Evolutionary conservation across 2,113 vertebrate genomes (phyloP).

Genomic region (Pogonocichla stellata): DNA sequence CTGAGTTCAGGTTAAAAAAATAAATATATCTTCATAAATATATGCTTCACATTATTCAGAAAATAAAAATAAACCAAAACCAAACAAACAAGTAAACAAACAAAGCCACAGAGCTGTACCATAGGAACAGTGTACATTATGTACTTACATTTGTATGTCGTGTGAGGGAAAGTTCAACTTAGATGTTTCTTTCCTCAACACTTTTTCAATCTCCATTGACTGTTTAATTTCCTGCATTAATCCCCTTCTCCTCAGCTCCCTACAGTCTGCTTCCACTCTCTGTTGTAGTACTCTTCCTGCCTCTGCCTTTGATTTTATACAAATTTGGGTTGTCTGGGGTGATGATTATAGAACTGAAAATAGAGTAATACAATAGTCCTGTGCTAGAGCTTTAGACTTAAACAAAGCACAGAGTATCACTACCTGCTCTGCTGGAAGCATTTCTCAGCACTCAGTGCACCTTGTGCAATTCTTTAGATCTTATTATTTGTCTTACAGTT

Average conservation of each 20-base stretch:
- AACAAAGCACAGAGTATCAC: neutral
- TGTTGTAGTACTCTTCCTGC: neutral
- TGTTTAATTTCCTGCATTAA: neutral
- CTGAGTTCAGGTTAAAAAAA: neutral
- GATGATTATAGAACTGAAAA: neutral
- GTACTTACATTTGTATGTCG: neutral
- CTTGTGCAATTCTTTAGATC: neutral
- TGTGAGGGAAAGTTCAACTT: neutral
- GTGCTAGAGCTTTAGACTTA: neutral
- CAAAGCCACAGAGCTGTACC: neutral
- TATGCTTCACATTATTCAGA: neutral
- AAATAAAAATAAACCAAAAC: neutral
- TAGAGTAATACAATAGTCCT: neutral
- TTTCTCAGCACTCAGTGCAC: neutral
- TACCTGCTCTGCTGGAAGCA: neutral
- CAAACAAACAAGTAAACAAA: neutral
- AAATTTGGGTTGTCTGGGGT: neutral
- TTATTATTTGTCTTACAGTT: neutral
- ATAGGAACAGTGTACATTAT: neutral
- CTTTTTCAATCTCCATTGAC: neutral
- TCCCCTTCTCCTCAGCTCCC: neutral
- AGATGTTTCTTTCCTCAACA: neutral
- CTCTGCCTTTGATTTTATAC: neutral
- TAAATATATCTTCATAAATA: neutral
- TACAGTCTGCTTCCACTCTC: neutral